These are phyloP conservation scores for Epicampocera succincta DNA, from an alignment of 2,888 invertebrate species.

Conservation along the genomic window DNA sequence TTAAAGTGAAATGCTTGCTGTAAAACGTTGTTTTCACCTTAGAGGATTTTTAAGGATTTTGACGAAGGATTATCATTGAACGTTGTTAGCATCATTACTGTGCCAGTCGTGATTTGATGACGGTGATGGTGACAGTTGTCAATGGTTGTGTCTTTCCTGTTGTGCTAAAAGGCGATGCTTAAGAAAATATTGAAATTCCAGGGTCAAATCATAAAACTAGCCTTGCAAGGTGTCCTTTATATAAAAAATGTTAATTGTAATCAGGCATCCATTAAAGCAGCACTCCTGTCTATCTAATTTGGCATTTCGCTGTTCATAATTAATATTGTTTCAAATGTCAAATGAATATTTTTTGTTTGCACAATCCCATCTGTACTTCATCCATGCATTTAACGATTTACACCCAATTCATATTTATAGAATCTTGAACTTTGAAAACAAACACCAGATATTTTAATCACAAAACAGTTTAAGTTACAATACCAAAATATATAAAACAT, in stretches of 20 bases:
- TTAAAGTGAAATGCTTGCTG: constrained; percentile 7
- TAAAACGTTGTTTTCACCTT: constrained; percentile 10
- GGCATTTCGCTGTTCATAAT: too few relatives aligned
- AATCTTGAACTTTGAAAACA: constrained; percentile 11
- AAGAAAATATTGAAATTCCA: not conserved
- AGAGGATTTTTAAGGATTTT: constrained; percentile 21
- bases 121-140: constrained; percentile 14
- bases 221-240: too few relatives aligned
- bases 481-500: not conserved
- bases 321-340: too few relatives aligned
- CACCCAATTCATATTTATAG: constrained; percentile 20
- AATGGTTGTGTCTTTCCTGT: not conserved
- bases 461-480: constrained; percentile 22
- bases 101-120: constrained; percentile 52
- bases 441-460: not conserved
- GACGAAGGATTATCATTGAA: constrained; percentile 27
- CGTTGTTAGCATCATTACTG: constrained; percentile 40
- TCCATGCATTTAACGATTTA: not conserved
- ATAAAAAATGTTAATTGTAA: too few relatives aligned
- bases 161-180: not conserved
- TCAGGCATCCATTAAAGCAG: too few relatives aligned
- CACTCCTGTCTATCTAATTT: too few relatives aligned
- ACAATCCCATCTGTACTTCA: not conserved
- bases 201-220: too few relatives aligned
- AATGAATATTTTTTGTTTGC: too few relatives aligned